phyloP scores from a whole-genome alignment of 2,113 vertebrate genomes.

The Bubo bubo region DNA sequence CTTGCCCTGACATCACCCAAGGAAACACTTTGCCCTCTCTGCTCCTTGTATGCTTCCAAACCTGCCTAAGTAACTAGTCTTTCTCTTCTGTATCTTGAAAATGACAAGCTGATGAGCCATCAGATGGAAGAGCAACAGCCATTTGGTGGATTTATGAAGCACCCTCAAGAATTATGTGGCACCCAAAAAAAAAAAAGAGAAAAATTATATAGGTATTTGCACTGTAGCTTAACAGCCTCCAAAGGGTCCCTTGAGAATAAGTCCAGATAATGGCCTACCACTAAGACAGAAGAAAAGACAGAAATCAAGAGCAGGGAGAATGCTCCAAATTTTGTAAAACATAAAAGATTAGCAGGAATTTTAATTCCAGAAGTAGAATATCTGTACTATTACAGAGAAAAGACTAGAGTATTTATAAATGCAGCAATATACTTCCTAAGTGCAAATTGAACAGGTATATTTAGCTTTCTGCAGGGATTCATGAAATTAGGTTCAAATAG shows the following conservation, averaged over 20 bases:
- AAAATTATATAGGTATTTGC: not conserved
- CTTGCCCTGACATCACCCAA: not conserved
- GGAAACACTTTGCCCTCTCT: not conserved
- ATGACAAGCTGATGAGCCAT: not conserved
- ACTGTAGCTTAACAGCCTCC: not conserved
- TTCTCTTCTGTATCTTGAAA: not conserved
- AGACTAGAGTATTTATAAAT: constrained; percentile 25
- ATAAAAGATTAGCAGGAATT: not conserved
- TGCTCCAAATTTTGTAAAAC: not conserved
- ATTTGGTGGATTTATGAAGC: not conserved
- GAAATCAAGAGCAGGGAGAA: not conserved
- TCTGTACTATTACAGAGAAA: not conserved
- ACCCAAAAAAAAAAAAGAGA: not conserved
- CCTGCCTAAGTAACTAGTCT: not conserved
- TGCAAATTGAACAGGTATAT: constrained; percentile 39
- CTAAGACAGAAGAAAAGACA: not conserved
- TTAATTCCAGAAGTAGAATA: constrained; percentile 24
- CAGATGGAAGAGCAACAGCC: not conserved
- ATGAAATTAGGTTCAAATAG: constrained; percentile 21
- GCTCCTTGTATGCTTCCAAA: not conserved
- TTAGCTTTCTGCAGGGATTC: constrained; percentile 41
- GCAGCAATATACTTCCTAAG: constrained; percentile 13
- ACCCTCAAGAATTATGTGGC: not conserved
- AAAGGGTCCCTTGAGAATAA: not conserved
- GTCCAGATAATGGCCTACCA: not conserved